Evolutionary conservation across 2,113 vertebrate genomes (phyloP).

Genomic region (Lampris megalopsis): DNA sequence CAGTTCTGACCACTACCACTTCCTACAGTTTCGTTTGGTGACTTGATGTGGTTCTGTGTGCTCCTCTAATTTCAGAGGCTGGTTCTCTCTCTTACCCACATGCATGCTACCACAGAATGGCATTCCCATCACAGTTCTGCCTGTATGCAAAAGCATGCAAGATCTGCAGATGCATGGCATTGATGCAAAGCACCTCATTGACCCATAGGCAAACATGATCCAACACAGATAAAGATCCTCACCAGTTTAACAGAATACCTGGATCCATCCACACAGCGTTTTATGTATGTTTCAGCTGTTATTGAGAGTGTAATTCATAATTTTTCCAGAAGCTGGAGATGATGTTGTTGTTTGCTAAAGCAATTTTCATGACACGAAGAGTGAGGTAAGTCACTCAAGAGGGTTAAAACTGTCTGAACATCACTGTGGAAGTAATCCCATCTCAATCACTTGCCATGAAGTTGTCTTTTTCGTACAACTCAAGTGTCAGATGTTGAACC

Average conservation of each 20-base stretch:
- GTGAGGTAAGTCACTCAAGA: no score
- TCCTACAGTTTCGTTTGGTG: background rate
- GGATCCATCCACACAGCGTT: no score
- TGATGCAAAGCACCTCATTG: conserved; percentile 14
- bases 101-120: conserved; percentile 16
- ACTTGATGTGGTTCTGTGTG: background rate
- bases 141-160: conserved; percentile 24
- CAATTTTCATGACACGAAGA: no score
- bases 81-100: conserved; percentile 3
- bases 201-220: background rate
- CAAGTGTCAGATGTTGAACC: background rate
- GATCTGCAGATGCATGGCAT: conserved; percentile 36
- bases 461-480: background rate
- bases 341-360: no score
- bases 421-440: no score
- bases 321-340: no score
- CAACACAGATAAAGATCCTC: background rate
- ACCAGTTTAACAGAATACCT: background rate
- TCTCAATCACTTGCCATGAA: no score
- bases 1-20: background rate
- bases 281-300: no score
- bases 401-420: no score
- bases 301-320: no score
- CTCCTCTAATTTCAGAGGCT: conserved; percentile 5
- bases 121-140: background rate